phyloP scores from a whole-genome alignment of 2,797 vertebrate species.

The Cuculus canorus region DNA sequence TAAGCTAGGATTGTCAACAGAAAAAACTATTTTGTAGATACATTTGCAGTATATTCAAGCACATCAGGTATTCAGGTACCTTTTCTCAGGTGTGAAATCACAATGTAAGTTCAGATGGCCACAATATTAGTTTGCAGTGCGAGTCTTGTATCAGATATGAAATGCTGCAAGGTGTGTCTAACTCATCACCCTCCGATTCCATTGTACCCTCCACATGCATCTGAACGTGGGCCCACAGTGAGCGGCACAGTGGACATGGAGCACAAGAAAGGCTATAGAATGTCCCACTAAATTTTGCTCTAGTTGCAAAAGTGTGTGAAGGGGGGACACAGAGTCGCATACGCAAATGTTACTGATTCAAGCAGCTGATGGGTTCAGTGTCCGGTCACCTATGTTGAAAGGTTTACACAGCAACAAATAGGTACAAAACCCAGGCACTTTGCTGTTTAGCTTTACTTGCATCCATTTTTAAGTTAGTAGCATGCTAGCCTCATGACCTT shows the following conservation, averaged over 20 bases:
- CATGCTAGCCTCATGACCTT: neutral
- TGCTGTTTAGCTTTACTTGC: neutral
- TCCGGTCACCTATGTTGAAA: neutral
- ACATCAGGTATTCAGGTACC: neutral
- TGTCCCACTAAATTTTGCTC: neutral
- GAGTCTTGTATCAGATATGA: neutral
- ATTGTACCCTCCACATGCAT: fast-evolving
- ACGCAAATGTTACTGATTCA: neutral
- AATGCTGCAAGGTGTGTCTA: neutral
- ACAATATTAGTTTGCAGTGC: neutral
- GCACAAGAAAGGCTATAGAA: neutral
- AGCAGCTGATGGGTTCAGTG: neutral
- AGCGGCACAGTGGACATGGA: neutral
- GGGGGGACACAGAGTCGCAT: neutral
- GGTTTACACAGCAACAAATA: neutral
- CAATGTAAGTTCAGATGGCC: neutral
- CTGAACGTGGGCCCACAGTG: neutral
- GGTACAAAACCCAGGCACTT: neutral
- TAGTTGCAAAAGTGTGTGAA: neutral
- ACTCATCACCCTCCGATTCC: neutral
- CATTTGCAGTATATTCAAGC: neutral
- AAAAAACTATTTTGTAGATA: neutral
- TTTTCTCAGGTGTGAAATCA: neutral
- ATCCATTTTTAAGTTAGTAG: neutral
- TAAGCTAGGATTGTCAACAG: neutral